Evolutionary conservation across 2,888 invertebrate species (phyloP).

Genomic region (Nymphalis polychloros): DNA sequence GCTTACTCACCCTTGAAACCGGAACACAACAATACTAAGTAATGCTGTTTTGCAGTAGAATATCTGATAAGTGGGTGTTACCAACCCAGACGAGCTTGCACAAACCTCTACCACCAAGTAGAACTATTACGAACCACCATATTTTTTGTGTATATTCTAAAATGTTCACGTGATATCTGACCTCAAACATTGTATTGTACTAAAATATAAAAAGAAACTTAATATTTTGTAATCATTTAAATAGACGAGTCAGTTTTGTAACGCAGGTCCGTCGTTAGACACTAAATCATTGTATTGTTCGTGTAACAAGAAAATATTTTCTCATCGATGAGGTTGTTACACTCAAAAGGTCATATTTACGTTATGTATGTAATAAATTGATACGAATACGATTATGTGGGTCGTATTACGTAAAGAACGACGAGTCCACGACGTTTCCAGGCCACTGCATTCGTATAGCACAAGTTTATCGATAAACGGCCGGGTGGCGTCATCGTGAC

Average conservation of each 20-base stretch:
- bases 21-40: too few relatives aligned
- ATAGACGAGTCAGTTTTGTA: not conserved
- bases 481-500: constrained; percentile 61
- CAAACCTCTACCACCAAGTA: too few relatives aligned
- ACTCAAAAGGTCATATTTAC: constrained; percentile 51
- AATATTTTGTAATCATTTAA: not conserved
- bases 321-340: constrained; percentile 27
- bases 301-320: constrained; percentile 22
- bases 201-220: not conserved
- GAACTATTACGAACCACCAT: too few relatives aligned
- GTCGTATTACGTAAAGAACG: constrained; percentile 63
- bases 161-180: too few relatives aligned
- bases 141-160: too few relatives aligned
- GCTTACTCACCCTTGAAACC: too few relatives aligned
- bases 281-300: constrained; percentile 20
- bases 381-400: constrained; percentile 62
- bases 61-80: too few relatives aligned
- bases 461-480: constrained; percentile 66
- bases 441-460: constrained; percentile 67
- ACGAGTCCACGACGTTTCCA: constrained; percentile 39
- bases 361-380: constrained; percentile 55
- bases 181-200: not conserved
- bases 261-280: constrained; percentile 5
- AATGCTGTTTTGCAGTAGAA: too few relatives aligned
- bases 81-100: too few relatives aligned